These are phyloP conservation scores for Amniataba percoides DNA, from an alignment of 2,797 vertebrate genomes.

Conservation along the genomic window DNA sequence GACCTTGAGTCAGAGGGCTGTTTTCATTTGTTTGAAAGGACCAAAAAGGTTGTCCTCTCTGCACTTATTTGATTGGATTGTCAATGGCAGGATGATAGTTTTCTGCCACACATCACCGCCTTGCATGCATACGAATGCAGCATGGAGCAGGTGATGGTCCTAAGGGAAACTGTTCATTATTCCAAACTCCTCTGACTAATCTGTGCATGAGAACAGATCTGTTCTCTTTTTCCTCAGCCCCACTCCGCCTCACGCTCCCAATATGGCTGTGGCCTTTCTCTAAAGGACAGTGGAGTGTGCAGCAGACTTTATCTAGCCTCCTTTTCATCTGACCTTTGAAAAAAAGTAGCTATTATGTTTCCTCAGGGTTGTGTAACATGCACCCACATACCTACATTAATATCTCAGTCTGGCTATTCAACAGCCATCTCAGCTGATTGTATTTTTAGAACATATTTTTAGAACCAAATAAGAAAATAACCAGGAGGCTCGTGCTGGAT, in stretches of 20 bases:
- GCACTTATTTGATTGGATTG: constrained; percentile 80
- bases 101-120: constrained; percentile 34
- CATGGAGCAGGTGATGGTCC: constrained; percentile 59
- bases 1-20: constrained; percentile 73
- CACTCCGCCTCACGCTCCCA: constrained; percentile 23
- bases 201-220: constrained; percentile 56
- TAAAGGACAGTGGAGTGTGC: constrained; percentile 67
- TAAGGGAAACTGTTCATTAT: constrained; percentile 66
- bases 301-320: constrained; percentile 61
- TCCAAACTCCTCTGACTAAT: constrained; percentile 65
- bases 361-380: constrained; percentile 54
- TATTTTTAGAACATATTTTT: constrained; percentile 58
- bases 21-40: constrained; percentile 85
- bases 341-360: constrained; percentile 63
- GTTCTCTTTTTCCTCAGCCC: constrained; percentile 32
- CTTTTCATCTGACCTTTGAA: constrained; percentile 73
- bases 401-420: constrained; percentile 50
- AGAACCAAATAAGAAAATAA: constrained; percentile 40
- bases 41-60: constrained; percentile 62
- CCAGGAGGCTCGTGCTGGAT: constrained; percentile 34
- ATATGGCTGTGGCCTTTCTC: constrained; percentile 68
- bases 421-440: constrained; percentile 38
- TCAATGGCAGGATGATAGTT: constrained; percentile 65
- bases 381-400: constrained; percentile 54
- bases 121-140: constrained; percentile 58